These are phyloP conservation scores for Euura saliciscinereae DNA, from an alignment of 1,140 invertebrate species.

Conservation along the genomic window DNA sequence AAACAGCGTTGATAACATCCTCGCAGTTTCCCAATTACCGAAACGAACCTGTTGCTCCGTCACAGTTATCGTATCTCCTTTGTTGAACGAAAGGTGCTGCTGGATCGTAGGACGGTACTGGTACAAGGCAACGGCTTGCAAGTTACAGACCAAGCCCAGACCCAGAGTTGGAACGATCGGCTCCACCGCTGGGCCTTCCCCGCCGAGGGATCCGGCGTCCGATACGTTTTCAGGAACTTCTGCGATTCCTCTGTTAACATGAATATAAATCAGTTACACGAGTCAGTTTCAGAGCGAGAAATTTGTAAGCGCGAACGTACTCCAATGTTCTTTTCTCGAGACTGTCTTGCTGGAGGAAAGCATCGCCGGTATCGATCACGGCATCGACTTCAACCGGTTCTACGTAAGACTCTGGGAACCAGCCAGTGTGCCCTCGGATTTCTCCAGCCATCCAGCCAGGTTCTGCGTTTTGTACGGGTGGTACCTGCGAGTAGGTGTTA, in stretches of 20 bases:
- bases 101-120: slow-evolving; percentile 72
- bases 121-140: slow-evolving; percentile 66
- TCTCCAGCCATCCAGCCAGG: slow-evolving; percentile 97
- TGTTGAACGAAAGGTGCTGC: slow-evolving; percentile 71
- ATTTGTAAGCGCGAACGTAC: slow-evolving; percentile 40
- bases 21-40: slow-evolving; percentile 9
- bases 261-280: slow-evolving; percentile 14
- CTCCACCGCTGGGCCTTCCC: slow-evolving; percentile 49
- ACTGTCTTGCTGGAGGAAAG: slow-evolving; percentile 54
- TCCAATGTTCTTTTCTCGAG: slow-evolving; percentile 59
- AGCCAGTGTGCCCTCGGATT: slow-evolving; percentile 86
- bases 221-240: slow-evolving; percentile 75
- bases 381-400: slow-evolving; percentile 71
- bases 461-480: slow-evolving; percentile 85
- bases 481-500: slow-evolving; percentile 65
- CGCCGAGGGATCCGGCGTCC: slow-evolving; percentile 59
- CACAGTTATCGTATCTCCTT: slow-evolving; percentile 71
- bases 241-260: slow-evolving; percentile 66
- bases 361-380: slow-evolving; percentile 20
- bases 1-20: slow-evolving; percentile 1
- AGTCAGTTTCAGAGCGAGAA: neutral
- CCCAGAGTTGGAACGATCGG: slow-evolving; percentile 48
- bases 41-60: slow-evolving; percentile 66
- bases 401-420: slow-evolving; percentile 98
- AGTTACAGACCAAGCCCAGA: slow-evolving; percentile 51